Evolutionary conservation across 2,888 invertebrate species (phyloP).

Genomic region (Boloria euphrosyne): DNA sequence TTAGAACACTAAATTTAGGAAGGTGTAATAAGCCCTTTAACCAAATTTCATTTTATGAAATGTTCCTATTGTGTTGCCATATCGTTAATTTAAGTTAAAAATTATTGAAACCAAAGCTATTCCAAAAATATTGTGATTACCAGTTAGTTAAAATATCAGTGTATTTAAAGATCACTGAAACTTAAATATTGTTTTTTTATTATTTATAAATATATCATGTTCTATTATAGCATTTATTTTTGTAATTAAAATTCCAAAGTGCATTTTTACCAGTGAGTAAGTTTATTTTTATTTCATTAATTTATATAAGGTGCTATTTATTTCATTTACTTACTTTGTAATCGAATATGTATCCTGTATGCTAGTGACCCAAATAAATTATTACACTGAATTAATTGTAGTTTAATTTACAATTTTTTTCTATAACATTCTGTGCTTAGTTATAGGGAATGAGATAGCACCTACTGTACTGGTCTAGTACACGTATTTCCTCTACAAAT

Average conservation of each 20-base stretch:
- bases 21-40: too few relatives aligned
- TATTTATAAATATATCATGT: background rate
- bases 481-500: too few relatives aligned
- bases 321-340: slow-evolving; percentile 6
- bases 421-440: too few relatives aligned
- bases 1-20: too few relatives aligned
- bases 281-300: slow-evolving; percentile 2
- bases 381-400: background rate
- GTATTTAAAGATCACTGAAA: background rate
- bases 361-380: slow-evolving; percentile 8
- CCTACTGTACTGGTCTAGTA: too few relatives aligned
- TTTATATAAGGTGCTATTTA: slow-evolving; percentile 6
- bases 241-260: slow-evolving; percentile 12
- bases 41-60: background rate
- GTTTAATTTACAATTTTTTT: too few relatives aligned
- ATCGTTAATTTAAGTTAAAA: slow-evolving; percentile 38
- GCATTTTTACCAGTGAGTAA: slow-evolving; percentile 14
- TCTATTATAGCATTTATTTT: slow-evolving; percentile 1
- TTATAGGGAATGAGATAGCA: too few relatives aligned
- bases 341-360: background rate
- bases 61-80: slow-evolving; percentile 56
- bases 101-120: slow-evolving; percentile 29
- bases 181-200: background rate
- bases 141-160: slow-evolving; percentile 9
- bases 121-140: slow-evolving; percentile 24